Evolutionary conservation across 1,140 invertebrate species (phyloP), one percentile per base, ranked within the genome.

Genomic region (Drosophila jambulina): DNA sequence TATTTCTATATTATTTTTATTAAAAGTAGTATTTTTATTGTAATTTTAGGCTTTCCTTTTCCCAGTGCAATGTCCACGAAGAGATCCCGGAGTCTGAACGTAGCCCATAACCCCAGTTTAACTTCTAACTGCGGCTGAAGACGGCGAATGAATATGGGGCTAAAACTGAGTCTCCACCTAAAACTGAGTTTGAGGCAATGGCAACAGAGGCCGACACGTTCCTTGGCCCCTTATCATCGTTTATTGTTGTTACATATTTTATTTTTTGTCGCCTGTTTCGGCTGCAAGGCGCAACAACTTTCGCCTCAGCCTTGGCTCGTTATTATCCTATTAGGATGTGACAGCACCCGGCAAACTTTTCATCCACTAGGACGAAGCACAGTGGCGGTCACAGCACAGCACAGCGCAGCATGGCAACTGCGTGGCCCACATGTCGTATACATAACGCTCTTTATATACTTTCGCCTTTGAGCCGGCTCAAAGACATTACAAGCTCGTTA

Each of bases 241-340:
- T 87, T 87, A 87, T 90, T 90, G 84, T 87, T 87, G 74, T 19
- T 62, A 59, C 67, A 58, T 78, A 65, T 72, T 78, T 79, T 59
- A 59, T 54, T 54, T 36, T 65, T 84, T 69, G 82, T 77, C 43
- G 75, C 45, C 48, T 75, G 64, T 84, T 77, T 77, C 29, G 64
- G 62, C 36, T 84, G 84, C 84, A 90, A 81, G 84, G 78, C 84
- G 84, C 84, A 87, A 87, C 84, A 87, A 87, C 84, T 87, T 87
- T 88, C 80, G 74, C 78, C 78, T 68, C 82, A 67, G 80, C 64
- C 78, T 72, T 70, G 80, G 80, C 84, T 87, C 84, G 84, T 87
- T 87, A 87, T 87, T 87, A 87, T 87, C 84, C 84, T 87, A 87
- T 87, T 87, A 87, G 85, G 84, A 84, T 87, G 84, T 88, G 84